Evolutionary conservation across 2,113 vertebrate species (phyloP).

Genomic region (Burhinus oedicnemus): DNA sequence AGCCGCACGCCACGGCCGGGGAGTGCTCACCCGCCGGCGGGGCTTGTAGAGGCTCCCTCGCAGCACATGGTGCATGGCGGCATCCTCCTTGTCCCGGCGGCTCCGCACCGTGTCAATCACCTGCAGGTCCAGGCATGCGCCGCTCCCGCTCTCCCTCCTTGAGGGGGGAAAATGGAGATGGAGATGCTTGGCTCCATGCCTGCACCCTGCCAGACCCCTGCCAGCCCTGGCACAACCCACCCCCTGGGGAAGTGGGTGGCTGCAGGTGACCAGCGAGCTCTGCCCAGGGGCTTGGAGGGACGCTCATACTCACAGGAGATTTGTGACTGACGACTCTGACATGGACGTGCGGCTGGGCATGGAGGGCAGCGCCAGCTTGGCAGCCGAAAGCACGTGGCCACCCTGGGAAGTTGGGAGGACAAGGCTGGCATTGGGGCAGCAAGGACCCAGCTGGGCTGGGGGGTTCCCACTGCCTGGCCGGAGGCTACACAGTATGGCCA

Average conservation of each 20-base stretch:
- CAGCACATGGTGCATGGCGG: conserved; percentile 90
- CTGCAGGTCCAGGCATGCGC: conserved; percentile 93
- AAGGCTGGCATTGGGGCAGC: neutral
- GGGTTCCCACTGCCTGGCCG: neutral
- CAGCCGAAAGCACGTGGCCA: conserved; percentile 88
- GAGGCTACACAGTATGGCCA: neutral
- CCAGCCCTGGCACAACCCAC: neutral
- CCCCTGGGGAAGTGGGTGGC: neutral
- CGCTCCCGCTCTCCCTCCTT: conserved; percentile 91
- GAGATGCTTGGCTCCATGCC: neutral
- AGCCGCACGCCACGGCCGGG: neutral
- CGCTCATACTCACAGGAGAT: conserved; percentile 87
- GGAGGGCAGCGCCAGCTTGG: conserved; percentile 89
- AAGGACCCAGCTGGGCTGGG: neutral
- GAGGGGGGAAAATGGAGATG: too few species aligned
- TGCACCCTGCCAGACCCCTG: neutral
- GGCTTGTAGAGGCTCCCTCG: conserved; percentile 94
- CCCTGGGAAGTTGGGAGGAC: conserved; percentile 75
- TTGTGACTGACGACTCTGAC: conserved; percentile 93
- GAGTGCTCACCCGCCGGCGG: conserved; percentile 80
- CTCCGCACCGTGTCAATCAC: conserved; percentile 92
- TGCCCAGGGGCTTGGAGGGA: neutral
- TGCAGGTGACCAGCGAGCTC: accelerated
- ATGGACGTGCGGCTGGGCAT: conserved; percentile 92
- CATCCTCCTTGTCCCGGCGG: conserved; percentile 90